Conservation (phyloP, 2,888 invertebrate species). For the Noctua comes region DNA sequence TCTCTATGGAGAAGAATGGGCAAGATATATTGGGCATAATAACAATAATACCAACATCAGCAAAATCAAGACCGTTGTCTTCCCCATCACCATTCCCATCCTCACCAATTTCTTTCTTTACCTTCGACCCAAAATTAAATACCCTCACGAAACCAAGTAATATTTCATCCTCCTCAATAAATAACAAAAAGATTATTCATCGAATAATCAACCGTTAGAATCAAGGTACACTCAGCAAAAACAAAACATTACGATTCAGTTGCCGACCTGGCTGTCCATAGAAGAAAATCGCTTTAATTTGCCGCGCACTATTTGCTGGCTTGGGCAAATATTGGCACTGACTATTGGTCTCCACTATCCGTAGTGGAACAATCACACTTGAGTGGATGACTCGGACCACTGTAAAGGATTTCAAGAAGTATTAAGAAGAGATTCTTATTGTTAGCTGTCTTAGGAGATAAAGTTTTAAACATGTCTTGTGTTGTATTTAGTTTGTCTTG, state of each 20-base stretch:
- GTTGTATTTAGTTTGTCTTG: neutral
- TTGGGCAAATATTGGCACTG: constrained; percentile 80
- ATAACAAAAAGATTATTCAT: constrained; percentile 59
- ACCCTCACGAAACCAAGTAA: constrained; percentile 15
- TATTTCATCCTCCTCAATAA: constrained; percentile 23
- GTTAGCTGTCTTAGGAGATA: neutral
- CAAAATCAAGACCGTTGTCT: neutral
- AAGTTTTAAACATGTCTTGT: neutral
- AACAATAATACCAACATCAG: neutral
- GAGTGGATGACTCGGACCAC: constrained; percentile 70
- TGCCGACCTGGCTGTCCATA: constrained; percentile 44
- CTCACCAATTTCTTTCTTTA: neutral
- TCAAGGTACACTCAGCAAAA: constrained; percentile 61
- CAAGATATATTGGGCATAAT: too few species aligned
- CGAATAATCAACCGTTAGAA: constrained; percentile 55
- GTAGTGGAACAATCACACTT: constrained; percentile 73
- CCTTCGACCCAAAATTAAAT: constrained; percentile 11
- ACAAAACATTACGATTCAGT: constrained; percentile 64
- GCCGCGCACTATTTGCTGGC: constrained; percentile 75
- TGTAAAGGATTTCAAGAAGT: constrained; percentile 55
- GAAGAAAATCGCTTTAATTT: constrained; percentile 82
- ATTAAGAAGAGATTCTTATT: constrained; percentile 12
- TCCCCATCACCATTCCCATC: neutral
- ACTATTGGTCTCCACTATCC: constrained; percentile 71
- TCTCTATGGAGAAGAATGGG: too few species aligned